These are phyloP conservation scores for Pandemis corylana DNA, from an alignment of 2,888 invertebrate genomes.

Conservation along the genomic window DNA sequence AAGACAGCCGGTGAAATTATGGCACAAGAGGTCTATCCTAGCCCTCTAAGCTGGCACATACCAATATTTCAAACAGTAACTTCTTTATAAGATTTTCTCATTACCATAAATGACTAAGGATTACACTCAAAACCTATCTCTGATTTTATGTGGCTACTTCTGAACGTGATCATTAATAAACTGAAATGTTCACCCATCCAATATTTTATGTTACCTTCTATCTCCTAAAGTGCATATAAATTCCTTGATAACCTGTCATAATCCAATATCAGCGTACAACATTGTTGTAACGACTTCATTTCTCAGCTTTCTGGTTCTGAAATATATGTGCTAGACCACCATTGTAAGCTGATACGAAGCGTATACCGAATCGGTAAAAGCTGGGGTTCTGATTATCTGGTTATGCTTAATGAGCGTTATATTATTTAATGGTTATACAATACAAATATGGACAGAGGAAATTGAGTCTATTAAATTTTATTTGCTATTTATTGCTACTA, in stretches of 20 bases:
- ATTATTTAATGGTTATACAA: conserved; percentile 24
- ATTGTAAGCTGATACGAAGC: background rate
- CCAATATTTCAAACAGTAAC: no score
- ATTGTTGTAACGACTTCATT: conserved; percentile 17
- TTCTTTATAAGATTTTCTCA: no score
- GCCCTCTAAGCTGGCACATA: no score
- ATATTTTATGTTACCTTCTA: background rate
- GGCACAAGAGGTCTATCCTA: no score
- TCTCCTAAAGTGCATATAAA: conserved; percentile 1
- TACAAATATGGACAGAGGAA: conserved; percentile 26
- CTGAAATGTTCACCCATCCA: background rate
- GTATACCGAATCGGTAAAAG: background rate
- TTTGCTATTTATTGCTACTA: conserved; percentile 22
- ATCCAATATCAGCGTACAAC: conserved; percentile 23
- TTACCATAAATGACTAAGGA: no score
- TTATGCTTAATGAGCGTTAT: conserved; percentile 23
- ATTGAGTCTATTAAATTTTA: conserved; percentile 20
- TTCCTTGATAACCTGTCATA: conserved; percentile 3
- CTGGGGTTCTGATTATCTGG: conserved; percentile 1
- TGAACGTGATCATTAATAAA: no score
- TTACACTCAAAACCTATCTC: background rate
- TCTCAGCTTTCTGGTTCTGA: conserved; percentile 10
- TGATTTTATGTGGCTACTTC: no score
- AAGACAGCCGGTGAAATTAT: no score
- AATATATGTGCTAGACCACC: background rate